Evolutionary conservation across 2,797 vertebrate genomes (phyloP).

Genomic region (Eulemur coronatus): DNA sequence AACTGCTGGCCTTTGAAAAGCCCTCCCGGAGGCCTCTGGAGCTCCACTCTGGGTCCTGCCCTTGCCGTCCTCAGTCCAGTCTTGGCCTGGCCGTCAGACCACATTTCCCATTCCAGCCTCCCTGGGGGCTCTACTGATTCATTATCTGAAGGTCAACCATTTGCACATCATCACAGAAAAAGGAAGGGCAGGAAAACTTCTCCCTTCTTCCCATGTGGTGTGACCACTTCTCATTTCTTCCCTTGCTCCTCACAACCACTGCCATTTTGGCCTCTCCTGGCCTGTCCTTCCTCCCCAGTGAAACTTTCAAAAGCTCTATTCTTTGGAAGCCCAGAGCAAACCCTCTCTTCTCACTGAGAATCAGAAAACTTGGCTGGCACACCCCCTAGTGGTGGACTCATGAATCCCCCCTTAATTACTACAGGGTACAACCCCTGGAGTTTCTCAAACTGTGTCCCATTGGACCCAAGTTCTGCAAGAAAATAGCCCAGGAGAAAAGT

Average conservation of each 20-base stretch:
- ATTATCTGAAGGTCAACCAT: background rate
- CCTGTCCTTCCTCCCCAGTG: background rate
- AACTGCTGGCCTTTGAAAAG: background rate
- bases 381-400: constrained; percentile 74
- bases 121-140: background rate
- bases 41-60: background rate
- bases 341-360: background rate
- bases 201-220: background rate
- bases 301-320: background rate
- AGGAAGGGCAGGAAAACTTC: background rate
- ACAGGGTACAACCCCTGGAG: background rate
- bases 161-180: background rate
- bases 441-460: constrained; percentile 27
- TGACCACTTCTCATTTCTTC: background rate
- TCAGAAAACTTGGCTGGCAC: constrained; percentile 68
- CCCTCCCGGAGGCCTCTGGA: background rate
- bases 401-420: constrained; percentile 62
- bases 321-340: constrained; percentile 19
- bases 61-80: background rate
- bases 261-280: background rate
- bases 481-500: background rate
- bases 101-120: background rate
- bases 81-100: background rate
- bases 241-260: background rate
- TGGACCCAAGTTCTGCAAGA: background rate